Conservation (phyloP, 64 coral and sea anemone species). For the Montipora efflorescens region DNA sequence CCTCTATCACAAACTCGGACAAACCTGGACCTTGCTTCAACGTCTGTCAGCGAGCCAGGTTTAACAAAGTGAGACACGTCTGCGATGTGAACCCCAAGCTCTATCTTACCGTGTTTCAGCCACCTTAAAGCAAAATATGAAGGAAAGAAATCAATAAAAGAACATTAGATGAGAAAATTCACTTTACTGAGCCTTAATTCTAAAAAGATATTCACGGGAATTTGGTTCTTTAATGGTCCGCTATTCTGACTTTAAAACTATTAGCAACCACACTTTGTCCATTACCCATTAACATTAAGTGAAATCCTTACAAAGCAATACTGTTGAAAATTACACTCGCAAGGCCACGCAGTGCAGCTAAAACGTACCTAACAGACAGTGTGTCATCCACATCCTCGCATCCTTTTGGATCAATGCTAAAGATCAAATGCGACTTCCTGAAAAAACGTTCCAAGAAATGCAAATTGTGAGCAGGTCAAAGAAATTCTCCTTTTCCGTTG, state of each 20-base stretch:
- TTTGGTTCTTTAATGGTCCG: too few relatives aligned
- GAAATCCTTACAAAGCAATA: neutral
- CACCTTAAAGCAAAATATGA: slow-evolving; percentile 29
- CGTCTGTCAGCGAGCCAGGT: slow-evolving; percentile 87
- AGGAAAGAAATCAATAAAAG: too few relatives aligned
- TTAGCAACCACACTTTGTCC: too few relatives aligned
- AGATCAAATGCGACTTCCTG: slow-evolving; percentile 86
- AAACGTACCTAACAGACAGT: slow-evolving; percentile 77
- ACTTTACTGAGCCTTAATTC: too few relatives aligned
- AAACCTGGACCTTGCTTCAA: slow-evolving; percentile 88
- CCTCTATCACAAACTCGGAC: neutral
- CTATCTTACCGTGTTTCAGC: slow-evolving; percentile 65
- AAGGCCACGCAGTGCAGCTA: neutral
- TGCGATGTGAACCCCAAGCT: slow-evolving; percentile 96
- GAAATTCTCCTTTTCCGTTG: too few relatives aligned
- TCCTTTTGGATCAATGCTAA: slow-evolving; percentile 97
- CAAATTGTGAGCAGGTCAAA: neutral
- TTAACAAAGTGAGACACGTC: slow-evolving; percentile 94
- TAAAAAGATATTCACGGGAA: too few relatives aligned
- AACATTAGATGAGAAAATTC: too few relatives aligned
- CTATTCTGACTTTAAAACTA: too few relatives aligned
- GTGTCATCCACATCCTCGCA: slow-evolving; percentile 97
- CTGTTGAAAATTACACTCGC: neutral
- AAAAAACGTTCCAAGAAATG: neutral
- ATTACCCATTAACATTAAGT: too few relatives aligned